Conservation (phyloP, 2,888 invertebrate species). For the Chromoteleia sp. region DNA sequence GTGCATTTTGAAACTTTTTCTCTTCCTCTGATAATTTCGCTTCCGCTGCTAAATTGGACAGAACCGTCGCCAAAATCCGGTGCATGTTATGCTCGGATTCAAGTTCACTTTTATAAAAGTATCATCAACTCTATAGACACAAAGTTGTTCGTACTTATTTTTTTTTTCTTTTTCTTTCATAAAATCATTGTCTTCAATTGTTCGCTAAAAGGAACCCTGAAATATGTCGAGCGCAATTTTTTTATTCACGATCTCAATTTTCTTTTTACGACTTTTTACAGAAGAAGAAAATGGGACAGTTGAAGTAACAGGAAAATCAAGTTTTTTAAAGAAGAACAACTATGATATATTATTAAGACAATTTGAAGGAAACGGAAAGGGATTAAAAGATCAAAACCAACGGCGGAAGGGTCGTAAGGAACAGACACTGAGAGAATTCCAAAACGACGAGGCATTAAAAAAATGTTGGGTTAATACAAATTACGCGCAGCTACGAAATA, state of each 20-base stretch:
- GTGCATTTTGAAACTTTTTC: constrained; percentile 45
- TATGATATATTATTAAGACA: too few relatives aligned
- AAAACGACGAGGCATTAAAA: not conserved
- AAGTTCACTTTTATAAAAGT: constrained; percentile 29
- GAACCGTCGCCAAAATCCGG: constrained; percentile 31
- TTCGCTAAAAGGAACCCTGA: not conserved
- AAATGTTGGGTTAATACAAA: constrained; percentile 17
- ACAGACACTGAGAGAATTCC: not conserved
- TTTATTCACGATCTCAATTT: not conserved
- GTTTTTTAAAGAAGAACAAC: not conserved
- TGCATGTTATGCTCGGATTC: constrained; percentile 9
- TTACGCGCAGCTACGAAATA: constrained; percentile 45
- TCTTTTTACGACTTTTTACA: not conserved
- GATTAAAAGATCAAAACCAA: not conserved
- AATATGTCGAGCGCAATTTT: not conserved
- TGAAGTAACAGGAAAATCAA: not conserved
- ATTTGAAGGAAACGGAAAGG: not conserved
- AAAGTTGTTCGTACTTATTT: not conserved
- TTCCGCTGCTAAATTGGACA: constrained; percentile 48
- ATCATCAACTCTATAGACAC: constrained; percentile 14
- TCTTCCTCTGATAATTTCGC: constrained; percentile 50
- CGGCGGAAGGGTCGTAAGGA: not conserved
- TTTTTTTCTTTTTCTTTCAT: not conserved
- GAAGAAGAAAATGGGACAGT: not conserved
- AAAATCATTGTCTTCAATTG: constrained; percentile 20